These are phyloP conservation scores for Zophobas morio DNA, from an alignment of 1,140 invertebrate species.

Conservation along the genomic window DNA sequence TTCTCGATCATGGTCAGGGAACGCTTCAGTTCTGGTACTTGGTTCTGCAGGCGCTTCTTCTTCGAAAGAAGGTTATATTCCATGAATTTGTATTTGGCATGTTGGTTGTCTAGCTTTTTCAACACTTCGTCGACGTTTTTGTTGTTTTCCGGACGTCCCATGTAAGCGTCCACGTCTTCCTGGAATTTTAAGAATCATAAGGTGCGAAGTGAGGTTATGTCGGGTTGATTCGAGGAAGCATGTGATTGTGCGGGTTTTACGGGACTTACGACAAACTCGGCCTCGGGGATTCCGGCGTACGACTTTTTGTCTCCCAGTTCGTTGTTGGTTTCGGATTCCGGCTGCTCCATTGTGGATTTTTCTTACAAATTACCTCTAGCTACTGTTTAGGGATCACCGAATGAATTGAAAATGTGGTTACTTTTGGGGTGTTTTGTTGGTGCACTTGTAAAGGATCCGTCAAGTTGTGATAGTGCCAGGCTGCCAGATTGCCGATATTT, in stretches of 20 bases:
- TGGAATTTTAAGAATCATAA: constrained; percentile 68
- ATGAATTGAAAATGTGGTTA: constrained; percentile 25
- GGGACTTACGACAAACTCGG: constrained; percentile 82
- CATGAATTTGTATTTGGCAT: constrained; percentile 98
- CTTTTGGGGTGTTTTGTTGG: not conserved
- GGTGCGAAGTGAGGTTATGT: constrained; percentile 47
- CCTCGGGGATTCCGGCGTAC: constrained; percentile 85
- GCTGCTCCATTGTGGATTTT: constrained; percentile 18
- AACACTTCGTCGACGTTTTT: constrained; percentile 87
- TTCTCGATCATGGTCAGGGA: constrained; percentile 94
- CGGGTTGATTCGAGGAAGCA: constrained; percentile 43
- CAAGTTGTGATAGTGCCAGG: too few species aligned
- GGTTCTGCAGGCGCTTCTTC: constrained; percentile 85
- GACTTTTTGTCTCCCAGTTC: constrained; percentile 75
- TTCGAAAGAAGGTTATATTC: constrained; percentile 91
- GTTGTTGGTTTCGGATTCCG: constrained; percentile 12
- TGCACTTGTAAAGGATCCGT: too few species aligned
- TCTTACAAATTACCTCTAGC: not conserved
- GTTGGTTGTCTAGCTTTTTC: constrained; percentile 89
- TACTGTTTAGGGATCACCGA: not conserved
- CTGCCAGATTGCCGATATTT: too few species aligned
- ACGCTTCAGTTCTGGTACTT: constrained; percentile 94
- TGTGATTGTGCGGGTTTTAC: not conserved
- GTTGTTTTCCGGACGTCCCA: constrained; percentile 86
- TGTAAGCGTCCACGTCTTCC: constrained; percentile 97